Evolutionary conservation across 2,888 invertebrate species (phyloP), one percentile per base, ranked within the genome.

Genomic region (Drosophila borborema): DNA sequence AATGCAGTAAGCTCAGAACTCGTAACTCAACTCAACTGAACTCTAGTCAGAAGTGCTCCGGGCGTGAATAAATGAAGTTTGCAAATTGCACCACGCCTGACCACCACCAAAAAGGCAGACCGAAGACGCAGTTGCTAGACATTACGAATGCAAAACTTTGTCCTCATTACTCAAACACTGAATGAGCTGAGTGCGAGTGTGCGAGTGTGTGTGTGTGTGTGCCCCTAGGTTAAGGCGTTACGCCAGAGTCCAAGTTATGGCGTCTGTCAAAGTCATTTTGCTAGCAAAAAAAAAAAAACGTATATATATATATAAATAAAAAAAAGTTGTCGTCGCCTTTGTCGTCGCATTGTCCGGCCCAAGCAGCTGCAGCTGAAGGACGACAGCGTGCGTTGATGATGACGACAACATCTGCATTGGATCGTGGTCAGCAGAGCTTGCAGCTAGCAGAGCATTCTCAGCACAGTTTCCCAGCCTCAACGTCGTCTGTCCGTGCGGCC

Each of bases 21-120:
- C 16, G 53, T 38, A 53, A 14, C 53, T 54, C 58, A 45, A 48
- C 60, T 63, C 20, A 68, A 73, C 85, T 81, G 60, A 70, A 48
- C 64, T 63, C 41, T 64, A 73, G 81, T 79, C 66, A 68, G 74
- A 74, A 88, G 82, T 82, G 90, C 89, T 86, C 65, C 75, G 78
- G 86, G 86, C 86, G 86, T 86, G 90, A 86, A 86, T 86, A 86
- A 86, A 86, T 86, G 90, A 86, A 86, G 86, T 86, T 86, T 90
- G 90, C 86, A 90, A 90, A 86, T 86, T 86, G 90, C 86, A 86
- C 86, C 90, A 90, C 81, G 86, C 90, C 86, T 86, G 86, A 90
- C 86, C 86, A 88, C 86, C 86, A 80, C 72, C 88, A 59, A 77
- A 80, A 74, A 77, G 80, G 80, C 77, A 76, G 76, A 51, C 70